Evolutionary conservation across 23 tunicate genomes (phyloP).

Genomic region (Clavelina lepadiformis): DNA sequence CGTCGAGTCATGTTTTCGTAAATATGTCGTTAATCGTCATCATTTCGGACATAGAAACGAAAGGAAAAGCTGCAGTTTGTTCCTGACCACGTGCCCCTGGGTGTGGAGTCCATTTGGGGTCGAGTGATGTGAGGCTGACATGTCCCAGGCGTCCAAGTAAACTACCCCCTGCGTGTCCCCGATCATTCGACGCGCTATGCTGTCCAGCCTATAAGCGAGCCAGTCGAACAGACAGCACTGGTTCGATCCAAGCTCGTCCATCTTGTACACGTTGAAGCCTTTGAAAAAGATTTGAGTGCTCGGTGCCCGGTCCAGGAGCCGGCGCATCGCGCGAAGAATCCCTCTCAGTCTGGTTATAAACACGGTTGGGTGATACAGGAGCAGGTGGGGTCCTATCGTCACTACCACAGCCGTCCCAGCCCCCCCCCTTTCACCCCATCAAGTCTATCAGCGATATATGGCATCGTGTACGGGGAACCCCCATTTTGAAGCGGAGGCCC

Average conservation of each 20-base stretch:
- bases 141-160: constrained; percentile 48
- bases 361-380: constrained; percentile 45
- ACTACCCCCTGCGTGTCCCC: constrained; percentile 19
- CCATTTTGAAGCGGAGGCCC: constrained; percentile 77
- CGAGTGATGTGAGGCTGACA: constrained; percentile 28
- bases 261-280: constrained; percentile 40
- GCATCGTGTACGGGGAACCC: constrained; percentile 37
- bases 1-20: too few relatives aligned
- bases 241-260: constrained; percentile 32
- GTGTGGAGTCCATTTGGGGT: constrained; percentile 25
- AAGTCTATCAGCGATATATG: constrained; percentile 55
- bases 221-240: constrained; percentile 55
- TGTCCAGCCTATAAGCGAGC: constrained; percentile 37
- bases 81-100: constrained; percentile 5
- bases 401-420: constrained; percentile 44
- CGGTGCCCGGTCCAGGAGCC: constrained; percentile 43
- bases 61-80: constrained; percentile 29
- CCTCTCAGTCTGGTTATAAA: constrained; percentile 28
- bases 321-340: constrained; percentile 23
- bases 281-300: constrained; percentile 32
- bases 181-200: constrained; percentile 36
- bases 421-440: constrained; percentile 52
- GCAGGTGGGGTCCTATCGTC: constrained; percentile 50
- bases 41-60: constrained; percentile 46
- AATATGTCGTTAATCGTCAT: too few relatives aligned